These are phyloP conservation scores for Hozukius guyotensis DNA, from an alignment of 2,797 vertebrate species.

Conservation along the genomic window DNA sequence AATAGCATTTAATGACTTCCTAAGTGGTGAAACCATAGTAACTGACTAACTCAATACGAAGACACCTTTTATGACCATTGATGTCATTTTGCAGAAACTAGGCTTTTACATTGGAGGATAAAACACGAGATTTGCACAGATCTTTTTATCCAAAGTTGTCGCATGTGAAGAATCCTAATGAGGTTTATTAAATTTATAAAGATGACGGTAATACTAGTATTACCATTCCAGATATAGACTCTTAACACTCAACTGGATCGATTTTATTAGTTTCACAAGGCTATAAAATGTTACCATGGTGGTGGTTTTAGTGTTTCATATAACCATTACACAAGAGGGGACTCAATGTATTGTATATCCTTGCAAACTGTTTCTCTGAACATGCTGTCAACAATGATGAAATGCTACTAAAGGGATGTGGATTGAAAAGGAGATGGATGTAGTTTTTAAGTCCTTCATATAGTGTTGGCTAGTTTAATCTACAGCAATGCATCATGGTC, in stretches of 20 bases:
- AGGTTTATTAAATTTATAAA: constrained; percentile 13
- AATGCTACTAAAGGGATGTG: not conserved
- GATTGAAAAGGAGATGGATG: not conserved
- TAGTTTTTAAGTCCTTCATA: not conserved
- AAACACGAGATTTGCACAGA: constrained; percentile 49
- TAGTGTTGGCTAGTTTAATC: not conserved
- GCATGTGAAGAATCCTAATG: constrained; percentile 25
- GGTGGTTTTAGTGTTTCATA: constrained; percentile 21
- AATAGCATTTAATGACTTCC: constrained; percentile 55
- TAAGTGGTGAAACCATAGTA: constrained; percentile 57
- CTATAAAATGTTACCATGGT: constrained; percentile 21
- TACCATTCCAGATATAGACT: constrained; percentile 22
- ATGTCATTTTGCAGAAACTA: constrained; percentile 65
- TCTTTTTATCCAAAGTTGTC: constrained; percentile 28
- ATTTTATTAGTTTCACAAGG: constrained; percentile 11
- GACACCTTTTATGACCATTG: constrained; percentile 58
- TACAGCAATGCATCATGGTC: not conserved
- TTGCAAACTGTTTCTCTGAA: not conserved
- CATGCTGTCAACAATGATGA: not conserved
- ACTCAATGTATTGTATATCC: not conserved
- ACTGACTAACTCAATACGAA: constrained; percentile 59
- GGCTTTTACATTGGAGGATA: constrained; percentile 35
- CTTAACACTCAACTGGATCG: not conserved
- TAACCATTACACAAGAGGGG: constrained; percentile 10
- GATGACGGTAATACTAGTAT: not conserved